These are phyloP conservation scores for Antechinus stuartii DNA, from an alignment of 2,113 vertebrate genomes.

Conservation along the genomic window DNA sequence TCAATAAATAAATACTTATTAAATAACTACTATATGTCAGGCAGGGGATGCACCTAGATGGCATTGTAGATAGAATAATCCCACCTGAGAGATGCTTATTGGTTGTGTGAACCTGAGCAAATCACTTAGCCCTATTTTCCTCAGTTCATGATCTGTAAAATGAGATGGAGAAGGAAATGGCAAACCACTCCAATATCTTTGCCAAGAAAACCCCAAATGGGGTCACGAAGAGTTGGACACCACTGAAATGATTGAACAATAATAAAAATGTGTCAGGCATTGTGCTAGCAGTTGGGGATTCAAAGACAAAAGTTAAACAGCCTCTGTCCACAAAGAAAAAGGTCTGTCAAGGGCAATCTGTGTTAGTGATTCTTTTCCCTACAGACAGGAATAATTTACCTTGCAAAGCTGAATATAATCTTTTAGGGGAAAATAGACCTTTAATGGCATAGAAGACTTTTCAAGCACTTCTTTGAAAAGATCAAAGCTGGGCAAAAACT, in stretches of 20 bases:
- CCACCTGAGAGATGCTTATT: too few relatives aligned
- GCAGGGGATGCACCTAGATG: background rate
- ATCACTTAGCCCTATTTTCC: background rate
- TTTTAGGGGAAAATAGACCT: background rate
- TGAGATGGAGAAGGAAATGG: background rate
- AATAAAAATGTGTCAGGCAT: background rate
- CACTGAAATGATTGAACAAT: background rate
- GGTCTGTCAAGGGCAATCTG: background rate
- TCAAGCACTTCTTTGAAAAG: background rate
- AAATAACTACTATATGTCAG: background rate
- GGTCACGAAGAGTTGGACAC: background rate
- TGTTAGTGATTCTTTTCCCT: background rate
- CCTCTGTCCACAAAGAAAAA: background rate
- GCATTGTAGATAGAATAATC: background rate
- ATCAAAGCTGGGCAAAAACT: background rate
- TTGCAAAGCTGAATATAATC: conserved; percentile 5
- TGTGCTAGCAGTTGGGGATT: background rate
- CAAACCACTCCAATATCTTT: background rate
- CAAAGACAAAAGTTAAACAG: background rate
- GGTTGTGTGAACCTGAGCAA: background rate
- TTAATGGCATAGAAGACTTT: background rate
- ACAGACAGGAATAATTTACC: background rate
- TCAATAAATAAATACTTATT: background rate
- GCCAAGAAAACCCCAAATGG: background rate
- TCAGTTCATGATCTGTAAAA: background rate